A percentile compares a stretch with the other conserved stretches of the same genome.
phyloP scores from a whole-genome alignment of 2,888 invertebrate species.

The Diadromus collaris region DNA sequence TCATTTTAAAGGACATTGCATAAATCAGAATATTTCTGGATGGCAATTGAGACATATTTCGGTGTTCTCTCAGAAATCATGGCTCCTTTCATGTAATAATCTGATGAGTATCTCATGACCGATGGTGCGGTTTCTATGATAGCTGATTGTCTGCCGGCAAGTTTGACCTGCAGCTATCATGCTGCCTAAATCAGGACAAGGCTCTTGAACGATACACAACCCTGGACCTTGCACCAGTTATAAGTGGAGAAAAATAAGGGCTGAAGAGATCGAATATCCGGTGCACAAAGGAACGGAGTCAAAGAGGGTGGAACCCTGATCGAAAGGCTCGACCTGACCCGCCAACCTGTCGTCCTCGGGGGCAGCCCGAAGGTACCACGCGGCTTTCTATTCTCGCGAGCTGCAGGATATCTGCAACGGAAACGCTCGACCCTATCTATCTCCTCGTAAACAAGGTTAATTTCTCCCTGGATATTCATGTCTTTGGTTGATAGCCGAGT shows the following conservation, averaged over 20 bases:
- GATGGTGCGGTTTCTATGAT: background rate
- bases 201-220: background rate
- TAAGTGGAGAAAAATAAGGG: background rate
- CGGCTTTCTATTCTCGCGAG: conserved; percentile 30
- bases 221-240: background rate
- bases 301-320: background rate
- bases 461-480: conserved; percentile 62
- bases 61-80: background rate
- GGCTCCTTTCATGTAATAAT: background rate
- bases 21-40: background rate
- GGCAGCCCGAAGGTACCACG: background rate
- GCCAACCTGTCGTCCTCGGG: conserved; percentile 25
- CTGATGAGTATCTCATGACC: background rate
- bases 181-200: background rate
- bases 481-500: conserved; percentile 44
- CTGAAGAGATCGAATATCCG: background rate
- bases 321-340: conserved; percentile 5
- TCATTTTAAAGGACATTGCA: background rate
- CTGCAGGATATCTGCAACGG: conserved; percentile 60
- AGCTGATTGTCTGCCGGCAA: background rate
- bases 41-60: background rate
- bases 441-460: conserved; percentile 64
- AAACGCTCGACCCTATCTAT: conserved; percentile 63
- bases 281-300: background rate
- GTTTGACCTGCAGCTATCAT: background rate